phyloP scores from a whole-genome alignment of 2,113 vertebrate species.

The Nymphicus hollandicus region DNA sequence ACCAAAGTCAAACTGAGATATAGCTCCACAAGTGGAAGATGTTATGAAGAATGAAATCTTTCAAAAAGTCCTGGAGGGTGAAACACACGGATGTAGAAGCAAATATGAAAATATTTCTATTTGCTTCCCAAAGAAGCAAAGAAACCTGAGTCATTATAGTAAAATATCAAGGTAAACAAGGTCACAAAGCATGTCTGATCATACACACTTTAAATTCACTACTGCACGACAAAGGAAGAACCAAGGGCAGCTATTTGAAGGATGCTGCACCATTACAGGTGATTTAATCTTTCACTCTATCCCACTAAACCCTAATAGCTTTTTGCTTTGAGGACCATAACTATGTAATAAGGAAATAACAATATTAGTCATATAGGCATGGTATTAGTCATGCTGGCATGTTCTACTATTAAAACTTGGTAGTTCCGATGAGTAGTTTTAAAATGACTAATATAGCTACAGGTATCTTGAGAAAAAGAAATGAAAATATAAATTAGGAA shows the following conservation, averaged over 20 bases:
- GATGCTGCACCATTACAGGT: neutral
- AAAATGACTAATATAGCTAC: neutral
- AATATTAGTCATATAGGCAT: neutral
- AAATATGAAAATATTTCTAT: neutral
- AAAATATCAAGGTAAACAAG: neutral
- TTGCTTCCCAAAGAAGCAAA: neutral
- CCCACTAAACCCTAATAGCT: neutral
- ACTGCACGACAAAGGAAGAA: neutral
- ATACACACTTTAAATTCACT: neutral
- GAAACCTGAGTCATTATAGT: neutral
- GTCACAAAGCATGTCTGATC: neutral
- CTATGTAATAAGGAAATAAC: neutral
- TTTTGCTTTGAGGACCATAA: neutral
- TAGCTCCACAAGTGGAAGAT: neutral
- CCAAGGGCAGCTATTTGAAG: neutral
- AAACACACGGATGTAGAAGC: neutral
- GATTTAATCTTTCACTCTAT: neutral
- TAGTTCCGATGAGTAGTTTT: neutral
- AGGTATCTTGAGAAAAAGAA: neutral
- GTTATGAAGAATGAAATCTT: neutral
- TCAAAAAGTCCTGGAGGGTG: neutral
- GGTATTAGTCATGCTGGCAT: neutral
- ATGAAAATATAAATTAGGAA: neutral
- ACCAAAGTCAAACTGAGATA: neutral
- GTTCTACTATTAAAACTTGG: neutral